Base-by-base conservation (phyloP, 2,888 invertebrate species). In the Masnerella sp. region DNA sequence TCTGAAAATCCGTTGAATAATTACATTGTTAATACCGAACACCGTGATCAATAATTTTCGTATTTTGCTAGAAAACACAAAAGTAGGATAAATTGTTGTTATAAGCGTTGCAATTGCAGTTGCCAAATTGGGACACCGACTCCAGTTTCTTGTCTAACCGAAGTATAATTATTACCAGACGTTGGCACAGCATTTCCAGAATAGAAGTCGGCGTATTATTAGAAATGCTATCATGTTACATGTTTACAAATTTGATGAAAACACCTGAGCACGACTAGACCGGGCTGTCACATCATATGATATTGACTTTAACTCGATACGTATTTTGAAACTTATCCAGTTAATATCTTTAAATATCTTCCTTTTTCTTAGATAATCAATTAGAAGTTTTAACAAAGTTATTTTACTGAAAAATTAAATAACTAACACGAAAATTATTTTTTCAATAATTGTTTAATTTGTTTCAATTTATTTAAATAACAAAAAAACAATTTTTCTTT, bases 231-330 rank as follows among this genome's bases (percentile, higher is more conserved):
- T 56, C 42, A 8, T 14, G 18, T 30, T 56, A 38, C 42, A 56
- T 28, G 54, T 56, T 42, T 56, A 42, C 42, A 56, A 56, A 25
- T 56, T 56, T 56, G 42, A 52, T 22, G 52, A 42, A 56, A 42
- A 42, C 30, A 56, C 14, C 8, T 20, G 42, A 42, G 38, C n/a
- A 8, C 15, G 42, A 12, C 32, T 30, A 56, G 40, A 34, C 42
- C 5, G 32, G 1, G 15, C 40, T 43, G 56, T 43, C 56, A 20
- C 56, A 43, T 58, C 20, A 58, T 58, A 20, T 34, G 20, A 32
- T 32, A 32, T 32, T 43, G 34, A 43, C 28, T 58, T 30, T 12
- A 18, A 14, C 18, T 12, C 1, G n/a, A n/a, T n/a, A n/a, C n/a
- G n/a, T n/a, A n/a, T n/a, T n/a, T n/a, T n/a, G n/a, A n/a, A n/a